Evolutionary conservation across 2,797 vertebrate genomes (phyloP).

Genomic region (Lateolabrax maculatus): DNA sequence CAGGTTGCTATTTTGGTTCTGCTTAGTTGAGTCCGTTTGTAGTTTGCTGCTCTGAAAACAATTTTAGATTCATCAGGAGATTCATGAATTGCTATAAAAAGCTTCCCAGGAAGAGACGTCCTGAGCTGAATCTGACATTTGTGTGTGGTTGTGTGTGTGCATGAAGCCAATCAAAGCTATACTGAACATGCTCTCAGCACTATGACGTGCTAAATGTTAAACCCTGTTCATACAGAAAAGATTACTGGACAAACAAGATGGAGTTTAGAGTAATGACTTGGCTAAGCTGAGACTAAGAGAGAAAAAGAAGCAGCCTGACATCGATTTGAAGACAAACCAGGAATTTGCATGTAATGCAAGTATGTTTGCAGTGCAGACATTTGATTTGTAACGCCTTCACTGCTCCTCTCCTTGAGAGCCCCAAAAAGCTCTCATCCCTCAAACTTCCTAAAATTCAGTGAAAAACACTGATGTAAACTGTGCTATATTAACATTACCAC

Average conservation of each 20-base stretch:
- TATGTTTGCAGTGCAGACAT: not conserved
- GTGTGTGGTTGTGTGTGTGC: not conserved
- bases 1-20: conserved; percentile 17
- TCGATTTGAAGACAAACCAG: not conserved
- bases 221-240: not conserved
- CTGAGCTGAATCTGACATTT: not conserved
- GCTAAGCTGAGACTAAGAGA: not conserved
- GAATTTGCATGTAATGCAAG: not conserved
- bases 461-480: not conserved
- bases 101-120: not conserved
- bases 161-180: not conserved
- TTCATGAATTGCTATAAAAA: not conserved
- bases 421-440: not conserved
- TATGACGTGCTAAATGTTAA: not conserved
- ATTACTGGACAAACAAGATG: not conserved
- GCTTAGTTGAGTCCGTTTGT: not conserved
- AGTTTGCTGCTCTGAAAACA: not conserved
- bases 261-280: not conserved
- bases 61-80: conserved; percentile 16
- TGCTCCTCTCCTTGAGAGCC: too few species aligned
- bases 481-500: not conserved
- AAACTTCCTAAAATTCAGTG: not conserved
- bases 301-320: not conserved
- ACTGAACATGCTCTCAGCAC: not conserved
- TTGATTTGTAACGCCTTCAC: not conserved